A percentile compares a stretch with the other conserved stretches of the same genome.
phyloP scores from a whole-genome alignment of 1,140 invertebrate genomes.

The Orussus abietinus region DNA sequence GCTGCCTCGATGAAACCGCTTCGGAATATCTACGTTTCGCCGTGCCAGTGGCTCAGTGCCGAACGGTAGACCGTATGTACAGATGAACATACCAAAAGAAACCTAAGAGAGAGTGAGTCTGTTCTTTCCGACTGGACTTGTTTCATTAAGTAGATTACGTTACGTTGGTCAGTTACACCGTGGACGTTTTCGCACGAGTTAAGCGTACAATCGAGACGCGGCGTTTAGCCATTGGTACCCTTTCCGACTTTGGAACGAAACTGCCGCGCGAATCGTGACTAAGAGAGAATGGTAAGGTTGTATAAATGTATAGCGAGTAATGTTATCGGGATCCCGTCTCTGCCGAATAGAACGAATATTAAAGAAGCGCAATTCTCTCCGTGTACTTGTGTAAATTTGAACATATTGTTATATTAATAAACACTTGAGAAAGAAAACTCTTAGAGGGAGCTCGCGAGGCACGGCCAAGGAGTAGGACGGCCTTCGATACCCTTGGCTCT shows the following conservation, averaged over 20 bases:
- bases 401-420: constrained; percentile 36
- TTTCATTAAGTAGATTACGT: constrained; percentile 23
- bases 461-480: constrained; percentile 6
- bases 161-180: constrained; percentile 22
- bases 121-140: constrained; percentile 29
- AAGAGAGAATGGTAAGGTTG: constrained; percentile 35
- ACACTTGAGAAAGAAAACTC: constrained; percentile 12
- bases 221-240: too few relatives aligned
- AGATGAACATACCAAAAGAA: constrained; percentile 27
- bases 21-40: constrained; percentile 30
- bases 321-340: constrained; percentile 34
- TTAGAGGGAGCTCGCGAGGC: neutral
- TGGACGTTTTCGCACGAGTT: constrained; percentile 15
- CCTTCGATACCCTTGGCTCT: too few relatives aligned
- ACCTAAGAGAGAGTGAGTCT: constrained; percentile 6
- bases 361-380: constrained; percentile 29
- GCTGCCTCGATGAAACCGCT: constrained; percentile 32
- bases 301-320: constrained; percentile 52
- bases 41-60: constrained; percentile 30
- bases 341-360: constrained; percentile 29
- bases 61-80: constrained; percentile 33
- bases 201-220: constrained; percentile 14
- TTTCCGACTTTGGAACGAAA: constrained; percentile 2
- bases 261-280: constrained; percentile 18
- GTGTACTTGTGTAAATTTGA: constrained; percentile 41